Conservation (phyloP, 2,797 vertebrate species). For the Alauda arvensis region DNA sequence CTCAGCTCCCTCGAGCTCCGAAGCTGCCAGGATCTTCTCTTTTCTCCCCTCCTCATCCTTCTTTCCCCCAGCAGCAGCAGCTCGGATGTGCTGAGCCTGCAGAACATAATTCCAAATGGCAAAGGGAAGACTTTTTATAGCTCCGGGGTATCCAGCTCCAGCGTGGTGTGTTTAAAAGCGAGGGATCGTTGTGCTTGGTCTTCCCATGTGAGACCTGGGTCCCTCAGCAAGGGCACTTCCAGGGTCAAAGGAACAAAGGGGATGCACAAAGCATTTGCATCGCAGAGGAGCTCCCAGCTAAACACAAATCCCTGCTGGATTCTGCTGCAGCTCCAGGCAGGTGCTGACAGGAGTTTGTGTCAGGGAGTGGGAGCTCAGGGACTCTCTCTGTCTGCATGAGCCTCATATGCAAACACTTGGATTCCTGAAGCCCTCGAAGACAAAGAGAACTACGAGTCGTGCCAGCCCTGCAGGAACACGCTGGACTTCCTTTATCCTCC, state of each 20-base stretch:
- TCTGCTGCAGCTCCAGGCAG: neutral
- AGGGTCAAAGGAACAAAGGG: neutral
- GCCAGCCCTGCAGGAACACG: neutral
- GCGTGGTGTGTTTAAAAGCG: neutral
- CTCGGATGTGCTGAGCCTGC: slow-evolving; percentile 50
- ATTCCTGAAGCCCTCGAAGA: neutral
- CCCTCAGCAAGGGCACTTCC: neutral
- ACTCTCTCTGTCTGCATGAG: neutral
- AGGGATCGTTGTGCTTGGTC: rapidly evolving
- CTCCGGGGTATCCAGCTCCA: neutral
- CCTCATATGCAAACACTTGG: neutral
- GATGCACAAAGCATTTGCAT: neutral
- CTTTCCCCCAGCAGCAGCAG: neutral
- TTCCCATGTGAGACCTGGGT: neutral
- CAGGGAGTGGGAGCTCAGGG: neutral
- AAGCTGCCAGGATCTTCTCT: rapidly evolving
- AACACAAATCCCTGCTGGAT: neutral
- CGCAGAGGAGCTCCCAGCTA: too few relatives aligned
- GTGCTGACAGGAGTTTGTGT: neutral
- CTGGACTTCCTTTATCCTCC: neutral
- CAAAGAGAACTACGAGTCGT: neutral
- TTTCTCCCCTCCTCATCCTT: neutral
- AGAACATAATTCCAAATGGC: slow-evolving; percentile 64
- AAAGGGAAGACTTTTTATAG: slow-evolving; percentile 69
- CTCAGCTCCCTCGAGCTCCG: neutral